A percentile compares a stretch with the other conserved stretches of the same genome.
phyloP scores from a whole-genome alignment of 1,140 invertebrate genomes.

The Eurosta solidaginis region DNA sequence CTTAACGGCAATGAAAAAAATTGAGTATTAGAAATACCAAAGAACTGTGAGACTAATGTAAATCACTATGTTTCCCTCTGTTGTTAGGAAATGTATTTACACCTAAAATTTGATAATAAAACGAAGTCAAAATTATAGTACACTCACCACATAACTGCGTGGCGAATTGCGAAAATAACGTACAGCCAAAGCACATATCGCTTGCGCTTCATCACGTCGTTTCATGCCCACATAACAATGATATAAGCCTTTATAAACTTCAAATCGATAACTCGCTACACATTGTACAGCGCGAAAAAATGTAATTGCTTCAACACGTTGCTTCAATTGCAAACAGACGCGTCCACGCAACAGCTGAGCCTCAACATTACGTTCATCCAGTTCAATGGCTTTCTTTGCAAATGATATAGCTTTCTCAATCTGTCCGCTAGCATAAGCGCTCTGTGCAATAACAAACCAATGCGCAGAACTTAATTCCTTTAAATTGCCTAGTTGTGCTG shows the following conservation, averaged over 20 bases:
- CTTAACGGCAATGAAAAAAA: too few species aligned
- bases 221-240: slow-evolving; percentile 47
- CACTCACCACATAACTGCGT: slow-evolving; percentile 44
- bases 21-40: background rate
- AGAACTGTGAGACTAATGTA: background rate
- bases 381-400: slow-evolving; percentile 63
- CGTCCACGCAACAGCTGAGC: slow-evolving; percentile 72
- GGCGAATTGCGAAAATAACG: slow-evolving; percentile 46
- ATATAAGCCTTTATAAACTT: slow-evolving; percentile 49
- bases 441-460: slow-evolving; percentile 70
- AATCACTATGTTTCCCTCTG: background rate
- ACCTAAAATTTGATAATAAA: too few species aligned
- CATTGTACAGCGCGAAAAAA: slow-evolving; percentile 72
- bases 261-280: slow-evolving; percentile 61
- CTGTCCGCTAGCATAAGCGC: slow-evolving; percentile 63
- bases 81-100: too few species aligned
- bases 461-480: slow-evolving; percentile 64
- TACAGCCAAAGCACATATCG: slow-evolving; percentile 43
- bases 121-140: background rate
- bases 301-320: slow-evolving; percentile 69
- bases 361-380: slow-evolving; percentile 68
- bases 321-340: slow-evolving; percentile 71
- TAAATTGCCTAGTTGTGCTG: slow-evolving; percentile 56
- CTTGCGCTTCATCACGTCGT: slow-evolving; percentile 47
- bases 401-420: slow-evolving; percentile 67